These are phyloP conservation scores for Hypotaenidia philippensis DNA, from an alignment of 2,797 vertebrate genomes.

Conservation along the genomic window DNA sequence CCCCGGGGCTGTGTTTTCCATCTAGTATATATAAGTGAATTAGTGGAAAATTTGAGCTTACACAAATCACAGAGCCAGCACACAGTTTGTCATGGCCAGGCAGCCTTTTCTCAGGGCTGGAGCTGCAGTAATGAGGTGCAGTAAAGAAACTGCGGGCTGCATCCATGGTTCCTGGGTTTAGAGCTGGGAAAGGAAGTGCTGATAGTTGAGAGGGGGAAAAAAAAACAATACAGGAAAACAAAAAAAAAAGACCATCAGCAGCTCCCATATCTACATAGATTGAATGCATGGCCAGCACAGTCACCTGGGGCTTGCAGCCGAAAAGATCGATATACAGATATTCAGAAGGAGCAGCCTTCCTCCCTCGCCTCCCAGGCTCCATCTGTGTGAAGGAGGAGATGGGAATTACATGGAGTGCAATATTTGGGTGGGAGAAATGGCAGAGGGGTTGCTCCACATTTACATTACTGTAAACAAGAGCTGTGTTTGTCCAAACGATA, in stretches of 20 bases:
- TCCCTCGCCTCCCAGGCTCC: neutral
- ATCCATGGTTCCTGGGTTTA: neutral
- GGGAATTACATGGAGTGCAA: neutral
- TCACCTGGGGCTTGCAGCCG: neutral
- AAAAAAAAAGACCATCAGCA: neutral
- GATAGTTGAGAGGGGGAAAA: neutral
- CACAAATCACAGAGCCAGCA: conserved; percentile 27
- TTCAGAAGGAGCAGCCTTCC: neutral
- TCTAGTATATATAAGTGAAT: conserved; percentile 49
- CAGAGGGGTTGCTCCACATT: neutral
- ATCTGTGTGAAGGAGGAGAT: neutral
- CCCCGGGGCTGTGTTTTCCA: conserved; percentile 58
- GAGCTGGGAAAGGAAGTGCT: neutral
- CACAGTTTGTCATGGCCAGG: conserved; percentile 2
- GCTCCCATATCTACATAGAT: neutral
- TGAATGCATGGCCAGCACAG: fast-evolving
- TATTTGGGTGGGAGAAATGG: neutral
- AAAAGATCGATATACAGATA: neutral
- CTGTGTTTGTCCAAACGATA: neutral
- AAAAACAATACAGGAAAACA: no score
- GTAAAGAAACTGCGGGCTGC: neutral
- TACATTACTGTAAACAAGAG: neutral
- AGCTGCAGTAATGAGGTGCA: neutral
- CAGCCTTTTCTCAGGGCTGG: neutral
- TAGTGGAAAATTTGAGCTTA: conserved; percentile 62